Evolutionary conservation across 2,113 vertebrate genomes (phyloP).

Genomic region (Penelope pileata): DNA sequence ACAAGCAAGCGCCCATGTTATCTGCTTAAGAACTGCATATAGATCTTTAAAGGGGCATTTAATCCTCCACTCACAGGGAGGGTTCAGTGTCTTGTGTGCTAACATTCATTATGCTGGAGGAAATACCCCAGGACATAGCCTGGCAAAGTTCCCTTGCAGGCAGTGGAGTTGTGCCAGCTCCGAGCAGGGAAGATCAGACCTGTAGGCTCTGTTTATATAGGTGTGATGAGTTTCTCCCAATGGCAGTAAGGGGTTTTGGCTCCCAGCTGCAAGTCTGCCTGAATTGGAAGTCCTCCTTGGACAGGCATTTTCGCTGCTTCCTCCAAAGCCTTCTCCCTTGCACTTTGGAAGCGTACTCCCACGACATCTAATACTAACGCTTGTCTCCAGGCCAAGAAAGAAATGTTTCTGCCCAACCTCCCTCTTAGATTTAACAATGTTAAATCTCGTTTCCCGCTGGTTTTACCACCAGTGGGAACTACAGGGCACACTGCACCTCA

Average conservation of each 20-base stretch:
- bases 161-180: background rate
- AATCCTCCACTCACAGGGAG: background rate
- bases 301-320: background rate
- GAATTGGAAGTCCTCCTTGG: background rate
- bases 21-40: background rate
- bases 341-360: constrained; percentile 3
- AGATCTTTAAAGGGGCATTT: constrained; percentile 24
- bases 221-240: background rate
- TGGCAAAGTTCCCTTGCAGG: constrained; percentile 23
- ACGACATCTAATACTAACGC: constrained; percentile 37
- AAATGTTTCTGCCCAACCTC: constrained; percentile 14
- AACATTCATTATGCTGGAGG: constrained; percentile 26
- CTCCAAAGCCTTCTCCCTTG: background rate
- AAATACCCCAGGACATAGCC: constrained; percentile 20
- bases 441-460: background rate
- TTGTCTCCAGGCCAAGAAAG: constrained; percentile 29
- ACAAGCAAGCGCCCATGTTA: background rate
- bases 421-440: background rate
- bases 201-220: background rate
- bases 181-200: background rate
- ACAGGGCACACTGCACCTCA: fast-evolving
- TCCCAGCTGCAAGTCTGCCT: background rate
- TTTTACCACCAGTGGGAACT: background rate
- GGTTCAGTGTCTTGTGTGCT: background rate
- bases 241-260: background rate